phyloP scores from a whole-genome alignment of 2,888 invertebrate genomes.

The Drosophila macrospina region DNA sequence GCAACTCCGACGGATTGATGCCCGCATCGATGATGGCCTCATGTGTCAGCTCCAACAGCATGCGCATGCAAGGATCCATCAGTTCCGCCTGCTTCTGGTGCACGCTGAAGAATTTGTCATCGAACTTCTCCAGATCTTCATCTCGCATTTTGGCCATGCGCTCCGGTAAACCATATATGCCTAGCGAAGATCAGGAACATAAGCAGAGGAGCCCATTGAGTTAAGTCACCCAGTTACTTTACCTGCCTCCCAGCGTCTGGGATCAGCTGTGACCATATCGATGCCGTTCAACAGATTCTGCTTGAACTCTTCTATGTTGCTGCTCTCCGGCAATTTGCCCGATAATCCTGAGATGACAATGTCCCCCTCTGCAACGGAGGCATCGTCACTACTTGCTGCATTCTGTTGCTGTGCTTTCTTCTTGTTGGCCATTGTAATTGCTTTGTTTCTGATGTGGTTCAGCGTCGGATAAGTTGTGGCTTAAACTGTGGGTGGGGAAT shows the following conservation, averaged over 20 bases:
- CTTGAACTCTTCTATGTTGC: slow-evolving; percentile 96
- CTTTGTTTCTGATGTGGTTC: slow-evolving; percentile 28
- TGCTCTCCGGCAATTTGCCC: slow-evolving; percentile 95
- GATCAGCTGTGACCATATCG: slow-evolving; percentile 97
- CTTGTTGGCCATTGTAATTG: slow-evolving; percentile 57
- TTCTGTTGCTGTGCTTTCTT: slow-evolving; percentile 40
- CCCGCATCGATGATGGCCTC: slow-evolving; percentile 96
- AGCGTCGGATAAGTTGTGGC: slow-evolving; percentile 27
- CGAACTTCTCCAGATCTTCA: slow-evolving; percentile 89
- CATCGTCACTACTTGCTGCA: slow-evolving; percentile 26
- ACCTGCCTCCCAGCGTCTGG: slow-evolving; percentile 94
- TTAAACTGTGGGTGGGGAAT: slow-evolving; percentile 14
- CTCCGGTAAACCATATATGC: slow-evolving; percentile 92
- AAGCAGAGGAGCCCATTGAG: too few relatives aligned
- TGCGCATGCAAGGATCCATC: slow-evolving; percentile 96
- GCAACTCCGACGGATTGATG: slow-evolving; percentile 92
- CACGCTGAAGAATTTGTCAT: slow-evolving; percentile 95
- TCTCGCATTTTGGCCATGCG: slow-evolving; percentile 94
- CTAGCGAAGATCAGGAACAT: slow-evolving; percentile 74
- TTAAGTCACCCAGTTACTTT: slow-evolving; percentile 36
- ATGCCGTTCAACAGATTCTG: slow-evolving; percentile 95
- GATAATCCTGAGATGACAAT: slow-evolving; percentile 94
- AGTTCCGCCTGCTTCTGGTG: slow-evolving; percentile 95
- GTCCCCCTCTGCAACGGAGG: slow-evolving; percentile 86
- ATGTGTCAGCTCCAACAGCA: slow-evolving; percentile 95